These are phyloP conservation scores for Dicrostonyx torquatus DNA, from an alignment of 2,797 vertebrate species.

Conservation along the genomic window DNA sequence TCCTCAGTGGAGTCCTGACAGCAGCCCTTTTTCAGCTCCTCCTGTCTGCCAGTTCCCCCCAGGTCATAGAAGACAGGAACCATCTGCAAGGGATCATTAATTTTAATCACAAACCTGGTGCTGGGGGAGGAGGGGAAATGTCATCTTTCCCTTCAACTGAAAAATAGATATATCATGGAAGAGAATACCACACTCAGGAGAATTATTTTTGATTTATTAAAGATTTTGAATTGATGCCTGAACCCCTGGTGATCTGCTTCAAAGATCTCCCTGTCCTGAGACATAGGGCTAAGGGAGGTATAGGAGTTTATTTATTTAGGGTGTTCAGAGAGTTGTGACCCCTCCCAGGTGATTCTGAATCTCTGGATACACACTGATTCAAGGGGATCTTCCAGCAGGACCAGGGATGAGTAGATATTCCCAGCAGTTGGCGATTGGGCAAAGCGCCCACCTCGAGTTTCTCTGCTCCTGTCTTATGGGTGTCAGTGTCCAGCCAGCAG, in stretches of 20 bases:
- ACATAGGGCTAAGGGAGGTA: neutral
- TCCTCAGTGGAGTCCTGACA: neutral
- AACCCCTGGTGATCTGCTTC: neutral
- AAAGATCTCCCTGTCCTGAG: neutral
- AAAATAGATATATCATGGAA: neutral
- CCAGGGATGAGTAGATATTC: rapidly evolving
- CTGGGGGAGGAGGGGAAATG: neutral
- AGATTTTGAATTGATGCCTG: neutral
- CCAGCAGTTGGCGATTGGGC: no score
- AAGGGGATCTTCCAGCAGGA: no score
- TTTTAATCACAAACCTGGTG: neutral
- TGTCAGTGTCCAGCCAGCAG: neutral
- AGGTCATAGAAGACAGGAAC: neutral
- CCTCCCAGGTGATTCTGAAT: neutral
- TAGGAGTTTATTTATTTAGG: neutral
- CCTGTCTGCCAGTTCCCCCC: neutral
- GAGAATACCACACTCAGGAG: neutral
- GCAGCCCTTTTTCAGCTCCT: neutral
- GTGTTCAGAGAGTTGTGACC: neutral
- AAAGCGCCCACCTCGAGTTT: neutral
- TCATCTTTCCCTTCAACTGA: neutral
- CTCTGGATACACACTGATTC: neutral
- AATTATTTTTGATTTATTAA: neutral
- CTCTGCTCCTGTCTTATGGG: neutral
- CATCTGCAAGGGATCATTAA: neutral